Evolutionary conservation across 2,888 invertebrate species (phyloP), one percentile per base, ranked within the genome.

Genomic region (Tenodera sinensis): DNA sequence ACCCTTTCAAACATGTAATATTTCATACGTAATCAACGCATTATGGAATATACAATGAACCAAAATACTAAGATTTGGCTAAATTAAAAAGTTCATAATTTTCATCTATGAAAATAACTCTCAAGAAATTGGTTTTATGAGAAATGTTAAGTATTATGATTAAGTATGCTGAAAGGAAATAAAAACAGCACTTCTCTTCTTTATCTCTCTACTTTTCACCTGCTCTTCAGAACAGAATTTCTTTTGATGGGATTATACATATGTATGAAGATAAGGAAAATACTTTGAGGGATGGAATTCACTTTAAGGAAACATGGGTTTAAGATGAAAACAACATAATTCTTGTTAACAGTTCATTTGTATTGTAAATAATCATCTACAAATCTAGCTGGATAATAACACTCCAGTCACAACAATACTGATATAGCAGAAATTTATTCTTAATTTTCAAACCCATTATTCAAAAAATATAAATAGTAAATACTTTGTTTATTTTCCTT

Each of bases 401-500:
- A 88, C 28, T 88, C 82, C 71, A 54, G 88, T 84, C 14, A 88
- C 88, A 84, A 84, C 71, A 88, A 88, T 88, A 88, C 88, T 88
- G 84, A 88, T 83, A 83, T 85, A 81, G 81, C 81, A 81, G 20
- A 85, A 47, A 20, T 83, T 14, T 20, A 47, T 89, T 86, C 30
- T 28, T 82, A 85, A 85, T n/a, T 89, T 86, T 86, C n/a, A 28
- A 83, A 83, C 47, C 27, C 54, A 83, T 30, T 86, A 28, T 28
- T 89, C 15, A 87, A 86, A 89, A 89, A 86, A 89, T 89, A 89
- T 86, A 89, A 86, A 86, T 87, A 54, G 34, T 86, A 71, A 71
- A 71, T 71, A 71, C 1, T 71, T 20, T 25, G 4, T 71, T 71
- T 14, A 54, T 54, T 54, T 34, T 71, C 4, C 25, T 20, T 71